A percentile compares a stretch with the other conserved stretches of the same genome.
Conservation (phyloP, 2,113 vertebrate genomes). For the Morone saxatilis region DNA sequence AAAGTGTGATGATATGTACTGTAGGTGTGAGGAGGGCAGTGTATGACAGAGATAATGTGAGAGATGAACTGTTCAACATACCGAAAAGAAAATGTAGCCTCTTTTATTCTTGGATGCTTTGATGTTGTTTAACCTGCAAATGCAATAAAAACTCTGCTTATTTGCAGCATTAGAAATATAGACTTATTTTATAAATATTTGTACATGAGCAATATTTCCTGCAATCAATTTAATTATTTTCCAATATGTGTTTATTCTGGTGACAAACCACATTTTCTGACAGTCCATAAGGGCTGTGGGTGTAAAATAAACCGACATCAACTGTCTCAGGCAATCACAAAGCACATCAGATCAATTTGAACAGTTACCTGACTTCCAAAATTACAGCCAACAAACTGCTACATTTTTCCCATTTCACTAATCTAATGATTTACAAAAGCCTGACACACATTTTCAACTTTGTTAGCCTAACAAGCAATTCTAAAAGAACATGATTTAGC, state of each 20-base stretch:
- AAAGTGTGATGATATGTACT: background rate
- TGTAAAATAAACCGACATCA: slow-evolving; percentile 24
- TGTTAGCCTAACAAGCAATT: background rate
- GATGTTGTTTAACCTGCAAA: background rate
- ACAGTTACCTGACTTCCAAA: slow-evolving; percentile 22
- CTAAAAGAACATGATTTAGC: background rate
- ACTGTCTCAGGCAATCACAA: slow-evolving; percentile 25
- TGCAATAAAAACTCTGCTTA: background rate
- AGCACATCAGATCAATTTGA: slow-evolving; percentile 44
- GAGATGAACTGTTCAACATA: background rate
- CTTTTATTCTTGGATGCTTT: background rate
- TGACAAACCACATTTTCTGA: slow-evolving; percentile 16
- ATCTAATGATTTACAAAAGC: slow-evolving; percentile 9
- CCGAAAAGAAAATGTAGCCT: background rate
- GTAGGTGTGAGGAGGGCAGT: background rate
- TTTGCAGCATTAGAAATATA: background rate
- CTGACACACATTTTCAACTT: slow-evolving; percentile 32
- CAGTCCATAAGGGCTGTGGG: slow-evolving; percentile 5
- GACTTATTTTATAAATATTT: slow-evolving; percentile 17
- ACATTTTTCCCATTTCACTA: background rate
- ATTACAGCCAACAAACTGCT: slow-evolving; percentile 12
- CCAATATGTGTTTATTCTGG: background rate
- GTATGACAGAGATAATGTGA: background rate
- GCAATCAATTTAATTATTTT: slow-evolving; percentile 28
- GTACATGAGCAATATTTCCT: background rate